These are phyloP conservation scores for Aphidius gifuensis DNA, from an alignment of 1,140 invertebrate genomes.

Conservation along the genomic window DNA sequence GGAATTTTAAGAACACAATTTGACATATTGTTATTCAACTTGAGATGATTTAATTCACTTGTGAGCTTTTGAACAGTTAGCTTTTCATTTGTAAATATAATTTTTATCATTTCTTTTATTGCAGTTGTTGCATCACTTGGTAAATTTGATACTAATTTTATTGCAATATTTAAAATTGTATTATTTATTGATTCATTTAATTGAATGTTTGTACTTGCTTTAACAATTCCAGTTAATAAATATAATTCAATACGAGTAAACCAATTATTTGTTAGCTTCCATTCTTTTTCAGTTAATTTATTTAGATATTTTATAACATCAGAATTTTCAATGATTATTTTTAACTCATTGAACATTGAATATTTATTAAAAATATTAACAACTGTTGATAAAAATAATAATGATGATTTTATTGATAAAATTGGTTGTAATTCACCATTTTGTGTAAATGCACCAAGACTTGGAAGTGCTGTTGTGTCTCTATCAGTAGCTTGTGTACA, in stretches of 20 bases:
- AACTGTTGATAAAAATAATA: constrained; percentile 39
- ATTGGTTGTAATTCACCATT: constrained; percentile 44
- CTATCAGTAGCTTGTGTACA: constrained; percentile 29
- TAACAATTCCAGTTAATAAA: constrained; percentile 38
- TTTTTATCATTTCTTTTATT: constrained; percentile 33
- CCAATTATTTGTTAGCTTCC: constrained; percentile 47
- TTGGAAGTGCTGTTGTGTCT: constrained; percentile 42
- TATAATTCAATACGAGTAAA: constrained; percentile 44
- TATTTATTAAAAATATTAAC: constrained; percentile 31
- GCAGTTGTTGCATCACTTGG: constrained; percentile 35
- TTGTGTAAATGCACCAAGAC: constrained; percentile 38
- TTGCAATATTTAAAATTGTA: constrained; percentile 41
- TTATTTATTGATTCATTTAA: constrained; percentile 13
- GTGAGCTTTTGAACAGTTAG: constrained; percentile 29
- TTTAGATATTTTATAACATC: constrained; percentile 40
- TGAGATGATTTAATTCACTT: constrained; percentile 27
- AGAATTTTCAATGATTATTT: constrained; percentile 28
- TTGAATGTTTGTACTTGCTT: constrained; percentile 24
- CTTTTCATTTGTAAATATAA: constrained; percentile 35
- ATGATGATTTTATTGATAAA: constrained; percentile 35
- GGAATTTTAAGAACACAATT: constrained; percentile 18
- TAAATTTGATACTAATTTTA: constrained; percentile 46
- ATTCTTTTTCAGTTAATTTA: constrained; percentile 34
- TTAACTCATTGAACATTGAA: constrained; percentile 27
- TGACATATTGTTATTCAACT: constrained; percentile 11